Evolutionary conservation across 92 coral and sea anemone species (phyloP), one percentile per base, ranked within the genome.

Genomic region (Heteractis magnifica): DNA sequence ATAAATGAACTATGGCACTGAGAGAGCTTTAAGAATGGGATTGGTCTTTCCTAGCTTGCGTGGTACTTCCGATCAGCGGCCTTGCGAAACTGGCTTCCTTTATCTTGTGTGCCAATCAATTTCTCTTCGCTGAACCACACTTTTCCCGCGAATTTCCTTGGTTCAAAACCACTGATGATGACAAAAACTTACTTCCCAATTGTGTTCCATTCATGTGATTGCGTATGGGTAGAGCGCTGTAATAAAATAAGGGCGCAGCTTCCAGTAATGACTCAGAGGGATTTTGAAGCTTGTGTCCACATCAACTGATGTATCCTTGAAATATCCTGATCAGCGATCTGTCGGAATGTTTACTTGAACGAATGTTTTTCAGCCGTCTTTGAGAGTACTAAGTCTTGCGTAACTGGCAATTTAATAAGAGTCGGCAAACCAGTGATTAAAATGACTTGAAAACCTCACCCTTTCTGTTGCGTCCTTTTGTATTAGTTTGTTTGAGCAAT

Each of bases 1-100:
- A 85, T 85, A 75, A 85, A 71, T 51, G 83, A 53, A 20, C 71
- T 70, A 51, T 49, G 79, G 53, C 88, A 79, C 52, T 51, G 77
- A 78, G 77, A 68, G 73, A 59, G 48, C 56, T 48, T 65, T 59
- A 18, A 85, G 72, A 78, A 79, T 73, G 89, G 94, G 87, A 81
- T 79, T 77, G 88, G 86, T 58, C 91, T 77, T 81, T 83, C 91
- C 87, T 91, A 83, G 86, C 85, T 94, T 87, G 97, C 90, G 90
- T 91, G 98, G 94, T 86, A 94, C 98, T 94, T 94, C 98, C 98
- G 98, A 91, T 89, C 78, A 23, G 88, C 90, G 86, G 86, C 91
- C 91, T 86, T 90, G 89, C 88, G 90, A 93, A 91, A 92, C 84
- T 87, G 71, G 84, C 83, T 91, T 91, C 94, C 90, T 86, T 88